phyloP scores from a whole-genome alignment of 2,888 invertebrate genomes.

The Amorpha juglandis region DNA sequence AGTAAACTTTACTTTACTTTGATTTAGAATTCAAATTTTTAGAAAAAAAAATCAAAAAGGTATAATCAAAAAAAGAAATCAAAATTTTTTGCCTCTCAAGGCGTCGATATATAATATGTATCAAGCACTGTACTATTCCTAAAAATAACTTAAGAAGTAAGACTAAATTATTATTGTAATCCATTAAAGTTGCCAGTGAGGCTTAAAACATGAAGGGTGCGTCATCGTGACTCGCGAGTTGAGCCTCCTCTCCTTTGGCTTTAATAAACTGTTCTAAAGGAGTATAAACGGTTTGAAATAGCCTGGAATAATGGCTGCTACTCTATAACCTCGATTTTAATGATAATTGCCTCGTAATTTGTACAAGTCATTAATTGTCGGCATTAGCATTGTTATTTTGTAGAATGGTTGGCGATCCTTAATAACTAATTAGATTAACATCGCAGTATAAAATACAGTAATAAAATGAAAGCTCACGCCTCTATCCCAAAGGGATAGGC shows the following conservation, averaged over 20 bases:
- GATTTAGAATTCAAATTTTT: no score
- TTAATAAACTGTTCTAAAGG: constrained; percentile 18
- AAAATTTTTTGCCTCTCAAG: no score
- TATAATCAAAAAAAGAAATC: no score
- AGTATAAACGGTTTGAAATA: constrained; percentile 10
- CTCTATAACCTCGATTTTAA: constrained; percentile 12
- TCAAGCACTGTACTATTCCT: neutral
- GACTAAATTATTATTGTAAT: neutral
- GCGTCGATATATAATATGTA: no score
- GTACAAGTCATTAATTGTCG: constrained; percentile 15
- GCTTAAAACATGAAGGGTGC: neutral
- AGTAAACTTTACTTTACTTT: no score
- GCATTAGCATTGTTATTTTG: neutral
- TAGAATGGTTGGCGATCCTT: neutral
- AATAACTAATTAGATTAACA: neutral
- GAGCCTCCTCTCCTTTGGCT: neutral
- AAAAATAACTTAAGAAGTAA: neutral
- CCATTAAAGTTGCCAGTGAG: constrained; percentile 1
- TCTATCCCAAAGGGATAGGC: no score
- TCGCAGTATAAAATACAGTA: neutral
- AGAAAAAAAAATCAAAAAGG: no score
- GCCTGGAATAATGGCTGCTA: neutral
- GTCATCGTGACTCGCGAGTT: neutral
- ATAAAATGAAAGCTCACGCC: no score
- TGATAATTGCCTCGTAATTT: constrained; percentile 16